Conservation (phyloP, 2,888 invertebrate genomes). For the Patella depressa region DNA sequence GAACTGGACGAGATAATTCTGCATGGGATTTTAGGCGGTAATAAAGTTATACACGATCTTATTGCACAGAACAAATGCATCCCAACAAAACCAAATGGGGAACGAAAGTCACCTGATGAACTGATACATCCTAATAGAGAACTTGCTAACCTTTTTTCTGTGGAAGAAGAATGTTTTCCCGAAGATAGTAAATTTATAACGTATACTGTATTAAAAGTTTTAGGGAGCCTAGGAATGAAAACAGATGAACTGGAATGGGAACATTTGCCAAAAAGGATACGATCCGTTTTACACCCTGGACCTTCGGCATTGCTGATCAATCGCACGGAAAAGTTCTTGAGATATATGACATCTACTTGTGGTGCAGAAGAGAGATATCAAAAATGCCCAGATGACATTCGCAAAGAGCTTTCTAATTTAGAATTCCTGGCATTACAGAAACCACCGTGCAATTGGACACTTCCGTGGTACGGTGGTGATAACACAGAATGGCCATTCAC, state of each 20-base stretch:
- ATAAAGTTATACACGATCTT: not conserved
- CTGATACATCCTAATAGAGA: conserved; percentile 47
- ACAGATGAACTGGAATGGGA: conserved; percentile 9
- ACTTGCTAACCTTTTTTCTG: conserved; percentile 42
- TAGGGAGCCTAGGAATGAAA: conserved; percentile 11
- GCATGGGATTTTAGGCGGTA: not conserved
- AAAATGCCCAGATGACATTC: conserved; percentile 4
- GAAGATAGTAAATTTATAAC: conserved; percentile 11
- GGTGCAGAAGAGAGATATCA: not conserved
- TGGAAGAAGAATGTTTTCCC: conserved; percentile 53
- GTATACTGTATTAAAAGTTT: not conserved
- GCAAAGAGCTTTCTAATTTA: not conserved
- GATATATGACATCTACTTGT: conserved; percentile 13
- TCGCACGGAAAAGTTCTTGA: conserved; percentile 8
- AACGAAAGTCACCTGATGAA: conserved; percentile 41
- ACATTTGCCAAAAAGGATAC: conserved; percentile 3
- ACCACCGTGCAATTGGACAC: not conserved
- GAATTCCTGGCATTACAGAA: conserved; percentile 23
- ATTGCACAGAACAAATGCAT: conserved; percentile 37
- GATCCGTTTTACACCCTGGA: conserved; percentile 3
- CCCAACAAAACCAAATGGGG: conserved; percentile 47
- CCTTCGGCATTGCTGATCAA: no score
- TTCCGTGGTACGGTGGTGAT: not conserved
- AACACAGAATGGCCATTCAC: not conserved
- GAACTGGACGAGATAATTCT: conserved; percentile 2